Evolutionary conservation across 1,140 invertebrate species (phyloP), one percentile per base, ranked within the genome.

Genomic region (Dolichoris vasculosae): DNA sequence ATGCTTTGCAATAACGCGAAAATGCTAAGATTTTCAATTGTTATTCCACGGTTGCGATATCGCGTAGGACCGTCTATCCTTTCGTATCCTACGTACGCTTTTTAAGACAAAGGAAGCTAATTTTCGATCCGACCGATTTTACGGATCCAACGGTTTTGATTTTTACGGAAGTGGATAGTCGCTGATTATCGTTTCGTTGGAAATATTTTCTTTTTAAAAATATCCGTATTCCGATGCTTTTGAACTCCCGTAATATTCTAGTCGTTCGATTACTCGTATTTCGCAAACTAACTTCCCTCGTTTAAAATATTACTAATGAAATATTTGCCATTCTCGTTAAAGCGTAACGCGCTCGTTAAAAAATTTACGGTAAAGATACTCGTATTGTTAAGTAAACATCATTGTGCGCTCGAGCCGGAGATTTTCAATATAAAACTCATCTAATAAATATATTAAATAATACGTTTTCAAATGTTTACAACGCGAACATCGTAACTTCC

Each of bases 11-110:
- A 73, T 78, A 51, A 78, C 26, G 32, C 32, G 46, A 40, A 73
- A 73, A 73, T 73, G 6, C 69, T 26, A 43, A 43, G 38, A 40
- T 73, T 43, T 73, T 73, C 69, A 73, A 73, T 73, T 43, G 69
- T 43, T 73, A 73, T 73, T 73, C 32, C 11, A n/a, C 69, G 38
- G 15, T 23, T 43, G 69, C 43, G n/a, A 43, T 73, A 20, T 26
- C 43, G 2, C n/a, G n/a, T 9, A 43, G 38, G 38, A 43, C 17
- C 43, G 23, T n/a, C n/a, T 32, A 43, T 73, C 38, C 69, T 40
- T 73, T 43, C 23, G 23, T 43, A 43, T 43, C 38, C 69, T 73
- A n/a, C n/a, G 7, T 73, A 38, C 6, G 35, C 43, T 8, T 73
- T 3, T 0, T 40, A n/a, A 40, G 67, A 40, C 67, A 40, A 71